Evolutionary conservation across 2,797 vertebrate species (phyloP), one percentile per base, ranked within the genome.

Genomic region (Halcyon badia): DNA sequence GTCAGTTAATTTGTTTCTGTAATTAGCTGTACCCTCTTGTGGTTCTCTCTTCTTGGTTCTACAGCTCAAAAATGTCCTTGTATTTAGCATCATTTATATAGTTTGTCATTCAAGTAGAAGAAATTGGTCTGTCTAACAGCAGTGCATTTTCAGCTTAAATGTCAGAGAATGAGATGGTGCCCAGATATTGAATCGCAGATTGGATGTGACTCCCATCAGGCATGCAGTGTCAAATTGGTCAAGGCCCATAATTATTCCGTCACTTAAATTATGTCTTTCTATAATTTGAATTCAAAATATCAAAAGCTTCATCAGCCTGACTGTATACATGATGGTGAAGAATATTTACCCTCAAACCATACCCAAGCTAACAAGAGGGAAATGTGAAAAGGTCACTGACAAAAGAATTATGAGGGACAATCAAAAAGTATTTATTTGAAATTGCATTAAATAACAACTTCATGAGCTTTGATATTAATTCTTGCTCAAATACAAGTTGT

Each of bases 11-110:
- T 96, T 97, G 72, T 75, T 97, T 97, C 96, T 91, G 91, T 98
- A 98, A 98, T 97, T 98, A 97, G 96, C 95, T 95, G 88, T 97
- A 97, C 85, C 87, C 68, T 96, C 78, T 78, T 76, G 94, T 65
- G 54, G 90, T 91, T 97, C 30, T 80, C 30, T 81, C 11, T 75
- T 83, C 42, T 83, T 93, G 79, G 11, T 80, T 84, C 41, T 96
- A 77, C 39, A 86, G 69, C 62, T 66, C 71, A 9, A 81, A 93
- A 93, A 91, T 79, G 90, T 49, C 46, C 46, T 37, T 82, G 28
- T 25, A 89, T 96, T 98, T 97, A 88, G n/a, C 33, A 95, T 94
- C 69, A 94, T 82, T 77, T 88, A 76, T 54, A 16, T 11, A 83
- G 95, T 95, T 97, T 28, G 31, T 85, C 78, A 95, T 92, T 94